These are phyloP conservation scores for Galleria mellonella DNA, from an alignment of 1,140 invertebrate genomes.

Conservation along the genomic window DNA sequence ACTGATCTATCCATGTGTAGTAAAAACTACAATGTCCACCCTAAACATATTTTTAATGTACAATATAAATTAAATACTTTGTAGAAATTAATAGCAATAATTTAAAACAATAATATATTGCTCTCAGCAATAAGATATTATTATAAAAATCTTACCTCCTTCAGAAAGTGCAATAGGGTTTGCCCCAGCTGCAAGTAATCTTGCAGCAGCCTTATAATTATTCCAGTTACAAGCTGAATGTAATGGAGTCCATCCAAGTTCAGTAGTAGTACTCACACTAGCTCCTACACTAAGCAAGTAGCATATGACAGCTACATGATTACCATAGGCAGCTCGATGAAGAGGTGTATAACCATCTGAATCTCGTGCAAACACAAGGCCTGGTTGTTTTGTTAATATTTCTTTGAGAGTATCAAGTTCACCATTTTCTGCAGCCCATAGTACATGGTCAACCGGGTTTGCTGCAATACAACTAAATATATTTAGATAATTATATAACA, in stretches of 20 bases:
- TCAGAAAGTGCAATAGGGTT: conserved; percentile 90
- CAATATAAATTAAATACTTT: too few relatives aligned
- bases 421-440: conserved; percentile 90
- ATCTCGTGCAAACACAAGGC: conserved; percentile 83
- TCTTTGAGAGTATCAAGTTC: conserved; percentile 79
- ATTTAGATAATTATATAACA: too few relatives aligned
- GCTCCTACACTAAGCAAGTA: conserved; percentile 85
- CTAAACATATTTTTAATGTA: too few relatives aligned
- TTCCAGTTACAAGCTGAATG: conserved; percentile 96
- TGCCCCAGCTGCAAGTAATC: conserved; percentile 89
- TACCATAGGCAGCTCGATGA: conserved; percentile 91
- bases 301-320: conserved; percentile 85
- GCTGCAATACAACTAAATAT: conserved; percentile 67
- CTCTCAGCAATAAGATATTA: too few relatives aligned
- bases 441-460: conserved; percentile 79
- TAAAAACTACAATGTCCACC: too few relatives aligned
- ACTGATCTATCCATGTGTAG: too few relatives aligned
- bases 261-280: conserved; percentile 83
- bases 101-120: too few relatives aligned
- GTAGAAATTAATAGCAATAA: too few relatives aligned
- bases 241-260: conserved; percentile 93
- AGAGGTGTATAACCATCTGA: conserved; percentile 90
- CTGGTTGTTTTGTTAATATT: conserved; percentile 77
- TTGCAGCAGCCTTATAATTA: conserved; percentile 82
- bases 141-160: conserved; percentile 77